Base-by-base conservation (phyloP, 2,888 invertebrate species). In the Chymomyza procnemis region DNA sequence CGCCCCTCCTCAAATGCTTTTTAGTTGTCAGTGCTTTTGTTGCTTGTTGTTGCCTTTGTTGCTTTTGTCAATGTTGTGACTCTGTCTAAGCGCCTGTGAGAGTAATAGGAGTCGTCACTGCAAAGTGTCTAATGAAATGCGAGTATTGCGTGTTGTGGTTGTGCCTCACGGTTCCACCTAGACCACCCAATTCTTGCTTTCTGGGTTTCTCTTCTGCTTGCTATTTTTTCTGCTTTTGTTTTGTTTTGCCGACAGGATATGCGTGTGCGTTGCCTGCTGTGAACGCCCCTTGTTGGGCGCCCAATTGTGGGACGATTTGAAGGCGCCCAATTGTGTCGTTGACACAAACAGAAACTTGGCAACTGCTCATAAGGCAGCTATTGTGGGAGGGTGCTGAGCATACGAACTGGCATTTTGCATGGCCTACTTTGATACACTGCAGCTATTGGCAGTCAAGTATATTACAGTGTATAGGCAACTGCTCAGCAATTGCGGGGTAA, bases 51-150 rank as follows among this genome's bases (percentile, higher is more conserved):
- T n/a, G 61, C 22, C 22, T 47, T 58, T 50, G 55, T 58, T 62
- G 61, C 34, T 26, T 34, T 54, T 41, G 52, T 26, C 52, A 4
- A 26, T 16, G 14, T 18, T 55, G 26, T 34, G 47, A 30, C 62
- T 57, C 65, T 41, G 22, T 8, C 46, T 47, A 12, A 16, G 50
- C 50, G 26, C 55, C 66, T 56, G 59, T 67, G 76, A 86, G 86
- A 81, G 85, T 86, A 86, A 81, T 81, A 79, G 87, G 74, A 85
- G 76, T 87, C 87, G 87, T 85, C 87, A 85, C 71, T 85, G 74
- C 85, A 79, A 83, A 87, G 83, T 83, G 87, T 83, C 87, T 84
- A 87, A 87, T 84, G 83, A 84, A 84, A 87, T 87, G 87, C 85
- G 87, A 87, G 80, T 75, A 82, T 87, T 84, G 83, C 83, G 83